Conservation (phyloP, 2,113 vertebrate genomes). For the Nibea albiflora region DNA sequence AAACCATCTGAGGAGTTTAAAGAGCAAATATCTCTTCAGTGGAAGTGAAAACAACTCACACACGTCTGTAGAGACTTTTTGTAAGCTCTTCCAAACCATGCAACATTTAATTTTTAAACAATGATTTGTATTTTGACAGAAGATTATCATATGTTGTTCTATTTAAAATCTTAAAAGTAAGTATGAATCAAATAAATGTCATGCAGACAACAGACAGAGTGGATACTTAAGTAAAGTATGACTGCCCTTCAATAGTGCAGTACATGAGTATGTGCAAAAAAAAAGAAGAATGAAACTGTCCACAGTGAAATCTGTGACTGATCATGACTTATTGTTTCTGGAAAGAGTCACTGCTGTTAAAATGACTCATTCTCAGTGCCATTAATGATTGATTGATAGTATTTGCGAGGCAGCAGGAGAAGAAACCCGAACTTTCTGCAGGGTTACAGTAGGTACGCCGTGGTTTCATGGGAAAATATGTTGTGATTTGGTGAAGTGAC, state of each 20-base stretch:
- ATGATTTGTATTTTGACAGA: no score
- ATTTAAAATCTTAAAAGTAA: no score
- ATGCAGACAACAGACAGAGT: no score
- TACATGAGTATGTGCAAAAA: background rate
- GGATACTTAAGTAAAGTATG: background rate
- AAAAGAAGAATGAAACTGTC: background rate
- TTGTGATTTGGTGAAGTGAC: conserved; percentile 4
- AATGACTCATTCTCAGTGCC: background rate
- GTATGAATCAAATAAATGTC: no score
- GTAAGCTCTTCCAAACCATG: no score
- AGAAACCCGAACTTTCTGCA: background rate
- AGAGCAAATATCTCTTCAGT: no score
- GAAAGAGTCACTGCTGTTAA: background rate
- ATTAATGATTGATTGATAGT: background rate
- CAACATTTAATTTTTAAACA: no score
- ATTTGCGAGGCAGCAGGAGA: background rate
- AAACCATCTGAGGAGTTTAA: no score
- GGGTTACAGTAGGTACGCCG: background rate
- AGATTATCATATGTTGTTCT: no score
- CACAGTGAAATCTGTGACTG: background rate
- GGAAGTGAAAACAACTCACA: no score
- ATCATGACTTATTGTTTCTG: background rate
- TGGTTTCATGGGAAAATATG: conserved; percentile 3
- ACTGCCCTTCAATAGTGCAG: no score
- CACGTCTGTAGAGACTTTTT: no score